A percentile compares a stretch with the other conserved stretches of the same genome.
Conservation (phyloP, 1,140 invertebrate genomes). For the Physella acuta region DNA sequence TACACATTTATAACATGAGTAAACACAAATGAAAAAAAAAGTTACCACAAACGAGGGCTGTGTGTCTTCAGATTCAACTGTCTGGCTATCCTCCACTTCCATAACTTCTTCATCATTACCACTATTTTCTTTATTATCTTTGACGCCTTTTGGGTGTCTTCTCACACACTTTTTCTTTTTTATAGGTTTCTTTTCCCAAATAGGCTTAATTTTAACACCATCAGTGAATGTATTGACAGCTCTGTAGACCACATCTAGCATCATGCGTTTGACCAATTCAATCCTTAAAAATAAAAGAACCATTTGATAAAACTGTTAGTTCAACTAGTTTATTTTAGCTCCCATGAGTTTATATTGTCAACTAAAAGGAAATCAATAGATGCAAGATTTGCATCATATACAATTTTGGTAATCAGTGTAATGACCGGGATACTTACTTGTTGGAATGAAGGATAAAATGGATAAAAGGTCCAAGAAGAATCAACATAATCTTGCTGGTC, state of each 20-base stretch:
- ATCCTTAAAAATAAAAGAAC: slow-evolving; percentile 1
- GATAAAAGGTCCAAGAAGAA: slow-evolving; percentile 13
- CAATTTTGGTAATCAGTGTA: too few relatives aligned
- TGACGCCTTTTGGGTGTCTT: neutral
- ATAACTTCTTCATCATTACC: neutral
- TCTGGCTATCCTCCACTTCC: neutral
- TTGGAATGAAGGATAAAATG: slow-evolving; percentile 4
- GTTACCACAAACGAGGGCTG: neutral
- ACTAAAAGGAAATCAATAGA: too few relatives aligned
- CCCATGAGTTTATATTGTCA: too few relatives aligned
- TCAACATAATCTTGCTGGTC: neutral
- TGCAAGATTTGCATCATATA: too few relatives aligned
- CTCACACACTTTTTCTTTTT: neutral
- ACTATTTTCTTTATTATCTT: neutral
- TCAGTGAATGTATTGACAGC: neutral
- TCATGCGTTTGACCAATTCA: slow-evolving; percentile 6
- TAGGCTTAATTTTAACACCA: neutral
- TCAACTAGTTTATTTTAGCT: too few relatives aligned
- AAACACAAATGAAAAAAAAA: neutral
- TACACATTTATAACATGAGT: too few relatives aligned
- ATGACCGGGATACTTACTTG: slow-evolving; percentile 9
- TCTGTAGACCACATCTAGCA: slow-evolving; percentile 1
- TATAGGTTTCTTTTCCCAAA: neutral
- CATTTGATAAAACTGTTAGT: too few relatives aligned
- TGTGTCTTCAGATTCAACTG: too few relatives aligned